phyloP scores from a whole-genome alignment of 2,113 vertebrate species.

The Proteles cristata region DNA sequence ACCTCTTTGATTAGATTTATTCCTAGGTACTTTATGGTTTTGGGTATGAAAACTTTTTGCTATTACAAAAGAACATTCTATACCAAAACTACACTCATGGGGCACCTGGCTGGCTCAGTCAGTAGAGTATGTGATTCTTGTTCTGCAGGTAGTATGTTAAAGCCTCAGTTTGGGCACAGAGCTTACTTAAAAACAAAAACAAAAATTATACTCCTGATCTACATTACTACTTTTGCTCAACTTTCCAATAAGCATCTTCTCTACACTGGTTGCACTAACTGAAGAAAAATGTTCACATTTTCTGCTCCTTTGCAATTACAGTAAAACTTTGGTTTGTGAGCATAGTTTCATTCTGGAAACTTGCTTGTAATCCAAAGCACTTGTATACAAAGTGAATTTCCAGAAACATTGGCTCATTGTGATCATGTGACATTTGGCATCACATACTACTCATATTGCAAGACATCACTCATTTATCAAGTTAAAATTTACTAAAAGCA shows the following conservation, averaged over 20 bases:
- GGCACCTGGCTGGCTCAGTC: not conserved
- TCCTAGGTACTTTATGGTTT: too few relatives aligned
- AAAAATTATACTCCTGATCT: not conserved
- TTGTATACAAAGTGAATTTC: too few relatives aligned
- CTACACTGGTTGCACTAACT: not conserved
- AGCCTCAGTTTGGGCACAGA: not conserved
- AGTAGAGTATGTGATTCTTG: not conserved
- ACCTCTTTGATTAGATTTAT: too few relatives aligned
- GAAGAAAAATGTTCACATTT: not conserved
- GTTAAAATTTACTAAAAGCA: too few relatives aligned
- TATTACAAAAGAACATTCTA: not conserved
- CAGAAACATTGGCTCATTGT: too few relatives aligned
- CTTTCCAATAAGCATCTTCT: slow-evolving; percentile 28
- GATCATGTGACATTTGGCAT: too few relatives aligned
- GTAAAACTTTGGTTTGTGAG: too few relatives aligned
- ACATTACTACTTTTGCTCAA: not conserved
- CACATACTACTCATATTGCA: too few relatives aligned
- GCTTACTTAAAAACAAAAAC: not conserved
- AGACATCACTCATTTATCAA: too few relatives aligned
- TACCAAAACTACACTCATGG: not conserved
- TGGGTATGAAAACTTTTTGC: not conserved
- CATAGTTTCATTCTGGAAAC: too few relatives aligned
- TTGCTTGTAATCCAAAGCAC: too few relatives aligned
- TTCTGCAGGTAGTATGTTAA: not conserved
- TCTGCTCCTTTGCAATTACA: not conserved